A percentile compares a stretch with the other conserved stretches of the same genome.
These are phyloP conservation scores for Crotophaga sulcirostris DNA, from an alignment of 2,113 vertebrate genomes.

Conservation along the genomic window DNA sequence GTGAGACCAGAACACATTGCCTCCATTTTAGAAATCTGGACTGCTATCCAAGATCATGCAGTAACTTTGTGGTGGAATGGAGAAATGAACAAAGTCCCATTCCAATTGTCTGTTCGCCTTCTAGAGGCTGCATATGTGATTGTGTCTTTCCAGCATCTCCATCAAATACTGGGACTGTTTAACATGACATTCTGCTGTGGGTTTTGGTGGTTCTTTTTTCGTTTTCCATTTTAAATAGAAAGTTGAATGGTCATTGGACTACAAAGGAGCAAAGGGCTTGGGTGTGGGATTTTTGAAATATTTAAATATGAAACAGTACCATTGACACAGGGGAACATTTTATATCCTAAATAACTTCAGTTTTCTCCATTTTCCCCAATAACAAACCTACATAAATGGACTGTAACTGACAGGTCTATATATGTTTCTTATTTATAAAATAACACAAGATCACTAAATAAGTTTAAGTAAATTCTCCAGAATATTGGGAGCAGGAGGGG, in stretches of 20 bases:
- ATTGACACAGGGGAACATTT: not conserved
- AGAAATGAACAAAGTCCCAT: not conserved
- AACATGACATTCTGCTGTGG: not conserved
- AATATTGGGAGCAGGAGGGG: not conserved
- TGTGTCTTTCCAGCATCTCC: not conserved
- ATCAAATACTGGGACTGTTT: not conserved
- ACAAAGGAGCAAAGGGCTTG: not conserved
- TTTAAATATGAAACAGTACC: not conserved
- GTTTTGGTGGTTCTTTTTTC: not conserved
- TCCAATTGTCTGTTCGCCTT: not conserved
- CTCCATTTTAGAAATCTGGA: not conserved
- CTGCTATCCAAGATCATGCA: not conserved
- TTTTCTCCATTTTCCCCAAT: not conserved
- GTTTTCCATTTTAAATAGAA: not conserved
- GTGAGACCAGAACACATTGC: not conserved
- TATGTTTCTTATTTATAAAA: not conserved
- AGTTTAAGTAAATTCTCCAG: not conserved
- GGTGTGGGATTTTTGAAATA: fast-evolving
- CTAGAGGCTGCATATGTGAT: not conserved
- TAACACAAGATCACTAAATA: not conserved
- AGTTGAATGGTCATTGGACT: not conserved
- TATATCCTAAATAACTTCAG: not conserved
- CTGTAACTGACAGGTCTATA: not conserved
- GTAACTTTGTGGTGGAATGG: not conserved
- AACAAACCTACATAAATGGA: not conserved